Evolutionary conservation across 2,888 invertebrate genomes (phyloP), one percentile per base, ranked within the genome.

Genomic region (Athalia cordata): DNA sequence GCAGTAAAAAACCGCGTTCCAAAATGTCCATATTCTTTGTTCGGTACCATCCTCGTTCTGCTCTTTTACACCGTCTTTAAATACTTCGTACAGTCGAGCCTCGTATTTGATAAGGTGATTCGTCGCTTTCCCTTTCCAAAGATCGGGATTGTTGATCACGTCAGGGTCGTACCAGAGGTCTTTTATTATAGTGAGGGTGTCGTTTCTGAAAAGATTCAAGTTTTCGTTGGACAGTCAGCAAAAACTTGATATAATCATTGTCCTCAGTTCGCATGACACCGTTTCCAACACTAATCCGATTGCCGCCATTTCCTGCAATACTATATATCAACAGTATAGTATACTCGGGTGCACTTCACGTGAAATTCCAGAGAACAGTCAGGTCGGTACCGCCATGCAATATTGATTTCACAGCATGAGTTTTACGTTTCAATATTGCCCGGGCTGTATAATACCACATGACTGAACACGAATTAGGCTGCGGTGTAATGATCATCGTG

Each of bases 1-100:
- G 82, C 96, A 95, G 85, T 95, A 97, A 85, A 97, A 96, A 90
- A 97, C 93, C 0, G 97, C 93, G 87, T 96, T 96, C 95, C 95
- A 96, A 88, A 96, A 96, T 0, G 94, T 93, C 97, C 97, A 97
- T 0, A 93, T 92, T 82, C 91, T 93, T 29, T 90, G 62, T 70
- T n/a, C 9, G 11, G 9, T 13, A 4, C 57, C 70, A 8, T 57
- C 15, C 3, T 3, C 88, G 4, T 90, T 91, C 59, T 92, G 91
- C 64, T 89, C 90, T 0, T 89, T 89, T 70, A 91, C 87, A 0
- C 91, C 92, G 80, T 92, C 91, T 78, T 92, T 91, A 82, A 91
- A 91, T 13, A 90, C 92, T 29, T 92, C 91, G 49, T 91, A 90
- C 81, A 92, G 90, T 78, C 91, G 90, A 0, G 87, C 86, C 81